Evolutionary conservation across 2,888 invertebrate species (phyloP).

Genomic region (Thumatha senex): DNA sequence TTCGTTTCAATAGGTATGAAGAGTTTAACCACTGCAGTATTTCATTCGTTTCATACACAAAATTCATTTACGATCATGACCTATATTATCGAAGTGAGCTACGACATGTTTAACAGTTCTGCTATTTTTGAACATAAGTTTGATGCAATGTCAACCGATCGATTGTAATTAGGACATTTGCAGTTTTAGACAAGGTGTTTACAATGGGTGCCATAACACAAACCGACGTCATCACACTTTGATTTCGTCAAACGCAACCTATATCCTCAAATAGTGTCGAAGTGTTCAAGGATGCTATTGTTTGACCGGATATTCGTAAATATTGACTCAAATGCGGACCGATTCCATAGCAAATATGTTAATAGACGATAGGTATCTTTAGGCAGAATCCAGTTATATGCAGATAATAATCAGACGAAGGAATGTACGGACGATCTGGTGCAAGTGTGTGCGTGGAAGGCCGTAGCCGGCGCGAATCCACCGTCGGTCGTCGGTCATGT

Average conservation of each 20-base stretch:
- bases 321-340: slow-evolving; percentile 49
- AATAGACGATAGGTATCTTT: slow-evolving; percentile 62
- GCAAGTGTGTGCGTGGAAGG: slow-evolving; percentile 64
- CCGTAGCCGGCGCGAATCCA: slow-evolving; percentile 78
- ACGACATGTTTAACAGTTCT: slow-evolving; percentile 54
- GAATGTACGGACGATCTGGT: slow-evolving; percentile 45
- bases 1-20: too few species aligned
- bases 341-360: slow-evolving; percentile 67
- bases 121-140: slow-evolving; percentile 53
- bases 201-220: slow-evolving; percentile 40
- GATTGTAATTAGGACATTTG: slow-evolving; percentile 47
- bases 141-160: slow-evolving; percentile 60
- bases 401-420: slow-evolving; percentile 67
- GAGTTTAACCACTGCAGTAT: too few species aligned
- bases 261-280: slow-evolving; percentile 65
- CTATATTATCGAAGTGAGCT: too few species aligned
- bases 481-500: slow-evolving; percentile 69
- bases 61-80: too few species aligned
- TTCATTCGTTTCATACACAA: too few species aligned
- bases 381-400: slow-evolving; percentile 71
- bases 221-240: slow-evolving; percentile 43
- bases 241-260: slow-evolving; percentile 54
- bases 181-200: slow-evolving; percentile 56
- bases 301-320: slow-evolving; percentile 58
- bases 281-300: slow-evolving; percentile 56